phyloP scores from a whole-genome alignment of 1,140 invertebrate species.

The Pseudomyrmex gracilis region DNA sequence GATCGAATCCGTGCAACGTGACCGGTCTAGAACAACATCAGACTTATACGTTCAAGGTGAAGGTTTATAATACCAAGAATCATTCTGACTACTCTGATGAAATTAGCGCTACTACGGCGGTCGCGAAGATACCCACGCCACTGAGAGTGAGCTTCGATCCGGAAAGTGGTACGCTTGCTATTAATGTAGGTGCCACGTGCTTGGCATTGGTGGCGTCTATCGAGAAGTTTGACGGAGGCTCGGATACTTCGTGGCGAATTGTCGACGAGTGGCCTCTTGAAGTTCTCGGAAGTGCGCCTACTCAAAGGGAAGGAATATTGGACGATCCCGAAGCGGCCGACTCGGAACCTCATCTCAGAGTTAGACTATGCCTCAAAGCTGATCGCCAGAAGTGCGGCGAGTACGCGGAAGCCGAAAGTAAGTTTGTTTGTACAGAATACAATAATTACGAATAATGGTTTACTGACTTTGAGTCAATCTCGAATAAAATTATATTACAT shows the following conservation, averaged over 20 bases:
- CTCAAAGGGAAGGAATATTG: conserved; percentile 89
- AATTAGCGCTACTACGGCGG: conserved; percentile 91
- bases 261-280: conserved; percentile 89
- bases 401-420: conserved; percentile 92
- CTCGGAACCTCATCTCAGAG: conserved; percentile 89
- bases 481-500: neutral
- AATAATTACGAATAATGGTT: neutral
- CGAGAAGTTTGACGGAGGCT: conserved; percentile 87
- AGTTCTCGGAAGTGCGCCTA: conserved; percentile 88
- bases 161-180: conserved; percentile 89
- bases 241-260: conserved; percentile 88
- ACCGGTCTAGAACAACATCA: conserved; percentile 93
- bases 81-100: conserved; percentile 94
- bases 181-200: conserved; percentile 92
- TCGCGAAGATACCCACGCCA: conserved; percentile 93
- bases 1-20: conserved; percentile 94
- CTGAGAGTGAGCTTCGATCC: conserved; percentile 93
- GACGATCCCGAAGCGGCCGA: conserved; percentile 85
- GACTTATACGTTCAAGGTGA: conserved; percentile 93
- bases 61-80: conserved; percentile 94
- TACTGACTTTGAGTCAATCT: neutral
- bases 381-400: conserved; percentile 93
- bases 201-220: conserved; percentile 90
- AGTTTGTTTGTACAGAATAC: conserved; percentile 79
- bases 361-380: conserved; percentile 91